Base-by-base conservation (phyloP, 2,113 vertebrate species). In the Charina bottae region DNA sequence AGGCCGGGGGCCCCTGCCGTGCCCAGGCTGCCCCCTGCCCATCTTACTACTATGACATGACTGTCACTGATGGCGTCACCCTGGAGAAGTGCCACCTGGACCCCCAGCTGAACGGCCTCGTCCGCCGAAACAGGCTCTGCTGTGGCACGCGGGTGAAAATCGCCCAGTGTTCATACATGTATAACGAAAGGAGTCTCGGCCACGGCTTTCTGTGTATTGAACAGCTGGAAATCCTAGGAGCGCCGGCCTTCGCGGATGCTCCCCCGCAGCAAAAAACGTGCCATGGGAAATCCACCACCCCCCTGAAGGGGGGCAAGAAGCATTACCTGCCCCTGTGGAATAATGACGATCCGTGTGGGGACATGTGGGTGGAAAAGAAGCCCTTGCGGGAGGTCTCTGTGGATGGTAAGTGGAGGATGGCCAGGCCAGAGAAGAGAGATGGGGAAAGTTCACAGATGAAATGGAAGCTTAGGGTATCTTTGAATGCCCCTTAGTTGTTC, bases 241-340 rank as follows among this genome's bases (percentile, higher is more conserved):
- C 72, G 72, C 92, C n/a, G 3, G 53, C 11, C 13, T 95, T 42
- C 58, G 90, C 42, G 55, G 91, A 91, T 90, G 5, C 84, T 98
- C 58, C 96, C 96, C 42, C 88, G 94, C 86, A 95, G 97, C 96
- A 92, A 94, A 12, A 95, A 62, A 53, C 94, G 26, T 2, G 93
- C 23, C 3, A 83, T 83, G 62, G 95, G 7, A 21, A 42, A 53
- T 59, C 91, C 0, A 96, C 96, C 24, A 10, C 68, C 2, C 98
- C 98, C 0, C 97, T 99, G 17, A 96, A 96, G 64, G 95, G 97
- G 0, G 93, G 92, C 62, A 97, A 92, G 59, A 98, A 97, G 83
- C 98, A 98, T 94, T 99, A 98, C 95, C 96, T 99, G 59, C 94
- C 98, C 0, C 96, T 99, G 28, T 99, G 99, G 99, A 99, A 99